Conservation (phyloP, 1,140 invertebrate genomes). For the Leguminivora glycinivorella region DNA sequence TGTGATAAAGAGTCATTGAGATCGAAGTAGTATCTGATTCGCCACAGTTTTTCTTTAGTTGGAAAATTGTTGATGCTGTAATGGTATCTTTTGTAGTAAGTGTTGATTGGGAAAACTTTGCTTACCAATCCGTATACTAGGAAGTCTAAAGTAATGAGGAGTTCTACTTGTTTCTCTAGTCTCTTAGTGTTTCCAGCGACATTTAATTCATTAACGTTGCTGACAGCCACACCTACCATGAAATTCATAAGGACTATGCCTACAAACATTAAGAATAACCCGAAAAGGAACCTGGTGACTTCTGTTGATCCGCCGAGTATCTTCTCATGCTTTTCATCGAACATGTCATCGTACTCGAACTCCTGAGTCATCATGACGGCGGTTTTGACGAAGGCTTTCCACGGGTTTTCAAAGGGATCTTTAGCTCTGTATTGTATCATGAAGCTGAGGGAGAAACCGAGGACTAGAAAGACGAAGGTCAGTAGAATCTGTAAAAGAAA, state of each 20-base stretch:
- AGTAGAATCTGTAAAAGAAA: slow-evolving; percentile 43
- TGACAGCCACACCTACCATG: slow-evolving; percentile 79
- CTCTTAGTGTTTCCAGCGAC: slow-evolving; percentile 56
- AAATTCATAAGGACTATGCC: slow-evolving; percentile 80
- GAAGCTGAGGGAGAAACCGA: slow-evolving; percentile 69
- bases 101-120: slow-evolving; percentile 30
- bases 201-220: slow-evolving; percentile 76
- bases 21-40: slow-evolving; percentile 24
- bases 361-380: slow-evolving; percentile 72
- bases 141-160: slow-evolving; percentile 42
- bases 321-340: slow-evolving; percentile 36
- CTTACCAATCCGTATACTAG: slow-evolving; percentile 30
- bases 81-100: slow-evolving; percentile 22
- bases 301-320: slow-evolving; percentile 26
- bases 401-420: slow-evolving; percentile 44
- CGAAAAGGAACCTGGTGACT: slow-evolving; percentile 70
- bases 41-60: slow-evolving; percentile 24
- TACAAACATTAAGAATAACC: slow-evolving; percentile 75
- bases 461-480: slow-evolving; percentile 57
- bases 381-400: slow-evolving; percentile 59
- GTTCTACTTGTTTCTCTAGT: slow-evolving; percentile 43
- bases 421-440: slow-evolving; percentile 55
- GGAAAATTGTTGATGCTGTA: slow-evolving; percentile 19
- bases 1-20: slow-evolving; percentile 7
- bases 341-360: slow-evolving; percentile 54